Base-by-base conservation (phyloP, 1,140 invertebrate species). In the Rhopalosiphum padi region DNA sequence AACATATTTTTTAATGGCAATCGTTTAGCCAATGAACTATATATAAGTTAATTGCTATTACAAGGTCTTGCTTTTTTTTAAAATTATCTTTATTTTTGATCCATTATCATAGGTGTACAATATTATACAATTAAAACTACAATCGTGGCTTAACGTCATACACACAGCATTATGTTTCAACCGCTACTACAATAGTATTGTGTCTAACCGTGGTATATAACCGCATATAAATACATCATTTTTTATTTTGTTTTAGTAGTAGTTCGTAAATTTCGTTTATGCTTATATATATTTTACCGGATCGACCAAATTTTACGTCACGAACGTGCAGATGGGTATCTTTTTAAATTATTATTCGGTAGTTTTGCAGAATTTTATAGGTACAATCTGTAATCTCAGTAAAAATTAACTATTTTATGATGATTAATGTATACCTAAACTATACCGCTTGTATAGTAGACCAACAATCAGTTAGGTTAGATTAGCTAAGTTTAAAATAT, bases 61-160 rank as follows among this genome's bases (percentile, higher is more conserved):
- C 9, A 43, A 46, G 25, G 37, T 86, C 41, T 46, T 43, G 37
- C 30, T 86, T 86, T 41, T 46, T 9, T 46, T 11, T n/a, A n/a
- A 43, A 30, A 86, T 18, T 86, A 86, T 86, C 41, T 85, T 43
- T 86, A 86, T 86, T 86, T 86, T 86, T 41, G 41, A 86, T 18
- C 37, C 41, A 46, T 86, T 86, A 46, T 30, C 7, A 83, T 83
- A 83, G 35, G 35, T 23, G 2, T 37, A 37, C 77, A 21, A 37
- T 37, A 37, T 22, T 37, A 37, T 18, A 82, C 46, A 51, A 51
- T 51, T 77, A 77, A 3, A 35, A n/a, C 60, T 8, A 46, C n/a
- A 3, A 5, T 77, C 4, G 60, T 68, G 30, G 60, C 11, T 4
- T 68, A 11, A 18, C 7, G 35, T 37, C 35, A 7, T 83, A 35